Evolutionary conservation across 2,113 vertebrate species (phyloP).

Genomic region (Fregata magnificens): DNA sequence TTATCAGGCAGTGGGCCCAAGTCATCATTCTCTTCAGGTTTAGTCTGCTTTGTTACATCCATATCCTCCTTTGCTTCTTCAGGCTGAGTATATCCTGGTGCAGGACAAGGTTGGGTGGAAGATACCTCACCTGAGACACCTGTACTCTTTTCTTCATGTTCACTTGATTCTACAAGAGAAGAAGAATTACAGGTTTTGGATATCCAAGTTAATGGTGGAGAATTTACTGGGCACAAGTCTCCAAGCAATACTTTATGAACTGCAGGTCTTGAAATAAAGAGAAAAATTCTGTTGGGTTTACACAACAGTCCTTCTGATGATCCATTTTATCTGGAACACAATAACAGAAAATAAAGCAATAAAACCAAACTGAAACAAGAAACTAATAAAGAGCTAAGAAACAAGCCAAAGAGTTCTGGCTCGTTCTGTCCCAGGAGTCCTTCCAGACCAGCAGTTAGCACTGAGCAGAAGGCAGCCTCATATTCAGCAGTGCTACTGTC

Average conservation of each 20-base stretch:
- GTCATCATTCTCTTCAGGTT: slow-evolving; percentile 88
- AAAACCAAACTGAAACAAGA: neutral
- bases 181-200: neutral
- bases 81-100: slow-evolving; percentile 80
- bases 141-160: slow-evolving; percentile 93
- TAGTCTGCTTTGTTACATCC: slow-evolving; percentile 80
- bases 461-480: neutral
- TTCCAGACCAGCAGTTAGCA: neutral
- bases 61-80: slow-evolving; percentile 83
- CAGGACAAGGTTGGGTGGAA: slow-evolving; percentile 78
- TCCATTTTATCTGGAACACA: neutral
- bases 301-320: neutral
- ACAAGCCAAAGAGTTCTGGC: neutral
- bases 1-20: slow-evolving; percentile 92
- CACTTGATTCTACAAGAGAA: slow-evolving; percentile 88
- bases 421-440: neutral
- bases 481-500: neutral
- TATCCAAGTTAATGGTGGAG: neutral
- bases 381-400: slow-evolving; percentile 11
- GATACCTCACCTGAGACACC: slow-evolving; percentile 83
- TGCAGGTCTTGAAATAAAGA: neutral
- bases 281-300: neutral
- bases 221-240: neutral
- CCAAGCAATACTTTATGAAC: neutral
- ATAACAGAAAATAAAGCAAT: slow-evolving; percentile 19